Percentiles rank a stretch among this genome's conserved stretches.
Conservation (phyloP, 2,888 invertebrate genomes). For the Cephus nigrinus region DNA sequence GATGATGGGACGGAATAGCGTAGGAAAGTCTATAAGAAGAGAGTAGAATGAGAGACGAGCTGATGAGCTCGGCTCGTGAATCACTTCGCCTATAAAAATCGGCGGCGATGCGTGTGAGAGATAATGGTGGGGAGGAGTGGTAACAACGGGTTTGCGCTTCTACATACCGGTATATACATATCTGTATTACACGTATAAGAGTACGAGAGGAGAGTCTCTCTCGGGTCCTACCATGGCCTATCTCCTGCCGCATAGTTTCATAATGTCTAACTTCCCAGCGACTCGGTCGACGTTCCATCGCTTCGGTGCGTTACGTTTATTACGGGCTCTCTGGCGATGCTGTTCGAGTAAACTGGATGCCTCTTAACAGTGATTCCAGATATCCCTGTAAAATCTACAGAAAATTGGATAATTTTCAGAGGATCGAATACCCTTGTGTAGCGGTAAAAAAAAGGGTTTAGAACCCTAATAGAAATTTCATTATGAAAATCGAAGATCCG, state of each 20-base stretch:
- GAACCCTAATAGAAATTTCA: not conserved
- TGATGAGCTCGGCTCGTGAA: constrained; percentile 56
- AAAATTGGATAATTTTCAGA: not conserved
- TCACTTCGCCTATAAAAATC: constrained; percentile 49
- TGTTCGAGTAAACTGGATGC: not conserved
- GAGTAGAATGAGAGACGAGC: constrained; percentile 29
- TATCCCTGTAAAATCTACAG: not conserved
- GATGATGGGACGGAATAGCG: constrained; percentile 26
- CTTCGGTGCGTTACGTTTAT: constrained; percentile 33
- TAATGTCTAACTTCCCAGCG: constrained; percentile 2
- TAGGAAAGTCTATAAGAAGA: not conserved
- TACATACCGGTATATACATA: constrained; percentile 20
- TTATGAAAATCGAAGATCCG: not conserved
- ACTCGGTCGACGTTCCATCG: not conserved
- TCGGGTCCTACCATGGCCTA: not conserved
- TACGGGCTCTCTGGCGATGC: not conserved
- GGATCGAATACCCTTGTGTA: not conserved
- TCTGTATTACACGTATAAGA: not conserved
- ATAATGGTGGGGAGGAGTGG: constrained; percentile 49
- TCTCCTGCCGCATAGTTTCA: not conserved
- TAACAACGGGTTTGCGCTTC: constrained; percentile 55
- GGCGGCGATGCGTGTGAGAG: constrained; percentile 50
- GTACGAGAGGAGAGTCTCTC: not conserved
- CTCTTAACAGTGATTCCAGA: not conserved
- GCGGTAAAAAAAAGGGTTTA: not conserved